Evolutionary conservation across 1,140 invertebrate species (phyloP), one percentile per base, ranked within the genome.

Genomic region (Cydia strobilella): DNA sequence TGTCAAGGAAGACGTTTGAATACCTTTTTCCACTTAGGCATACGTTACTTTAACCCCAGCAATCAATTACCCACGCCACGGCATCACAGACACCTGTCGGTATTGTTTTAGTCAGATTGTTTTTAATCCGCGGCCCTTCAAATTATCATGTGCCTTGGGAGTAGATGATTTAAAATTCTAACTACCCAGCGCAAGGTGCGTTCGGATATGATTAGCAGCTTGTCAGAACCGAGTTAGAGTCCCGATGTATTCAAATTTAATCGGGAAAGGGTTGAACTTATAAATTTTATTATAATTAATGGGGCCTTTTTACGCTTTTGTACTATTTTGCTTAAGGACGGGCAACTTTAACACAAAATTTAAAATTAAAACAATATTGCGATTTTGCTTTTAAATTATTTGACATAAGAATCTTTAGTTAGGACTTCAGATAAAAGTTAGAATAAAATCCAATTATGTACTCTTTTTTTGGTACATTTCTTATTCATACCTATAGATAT

Each of bases 121-220:
- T 89, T 88, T 89, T 87, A 79, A 79, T 79, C 72, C 76, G 79
- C 71, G 27, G 77, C 80, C 85, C 80, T 79, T 84, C 84, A 76
- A 86, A 86, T 84, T 84, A 86, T 84, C 78, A 79, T 80, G 76
- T 80, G 83, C 82, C 84, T 81, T 80, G 80, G 84, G 85, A 81
- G 80, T 80, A 77, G 78, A 82, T 89, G 84, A 85, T 87, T 90
- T 87, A 89, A 89, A 88, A 90, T 89, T 91, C 88, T 88, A 90
- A 90, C 84, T 85, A 83, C 82, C 81, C 75, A 76, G 62, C 84
- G 90, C 90, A 92, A 92, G 90, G 90, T 92, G 90, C 84, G 76
- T 83, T 85, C 83, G 85, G 88, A 92, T 92, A 90, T 92, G 90
- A 92, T 92, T 91, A 92, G 90, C 90, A 89, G 90, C 90, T 91